A percentile compares a stretch with the other conserved stretches of the same genome.
Conservation (phyloP, 2,797 vertebrate species). For the Karalla daura region DNA sequence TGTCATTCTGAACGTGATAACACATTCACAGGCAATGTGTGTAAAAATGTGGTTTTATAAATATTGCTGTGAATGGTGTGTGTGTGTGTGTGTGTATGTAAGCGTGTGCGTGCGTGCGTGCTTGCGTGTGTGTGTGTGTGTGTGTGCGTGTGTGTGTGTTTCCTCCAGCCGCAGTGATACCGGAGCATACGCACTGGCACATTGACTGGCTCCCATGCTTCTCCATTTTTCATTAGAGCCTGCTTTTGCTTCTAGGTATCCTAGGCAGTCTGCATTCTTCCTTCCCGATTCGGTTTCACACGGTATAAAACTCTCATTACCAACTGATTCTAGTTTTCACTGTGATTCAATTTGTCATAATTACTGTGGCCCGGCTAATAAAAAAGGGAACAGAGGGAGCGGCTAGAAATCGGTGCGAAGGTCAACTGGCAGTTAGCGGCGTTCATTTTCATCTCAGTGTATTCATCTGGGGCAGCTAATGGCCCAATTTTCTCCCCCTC, state of each 20-base stretch:
- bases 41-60: constrained; percentile 1
- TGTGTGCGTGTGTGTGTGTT: constrained; percentile 11
- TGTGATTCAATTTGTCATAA: constrained; percentile 96
- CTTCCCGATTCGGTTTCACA: constrained; percentile 48
- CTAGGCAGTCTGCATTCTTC: not conserved
- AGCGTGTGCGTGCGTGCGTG: constrained; percentile 6
- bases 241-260: not conserved
- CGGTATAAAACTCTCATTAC: constrained; percentile 89
- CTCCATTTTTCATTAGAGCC: not conserved
- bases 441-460: constrained; percentile 99
- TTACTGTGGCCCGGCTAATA: constrained; percentile 96
- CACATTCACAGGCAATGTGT: not conserved
- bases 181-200: constrained; percentile 46
- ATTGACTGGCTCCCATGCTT: constrained; percentile 52
- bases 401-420: constrained; percentile 93
- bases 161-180: constrained; percentile 20
- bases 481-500: constrained; percentile 96
- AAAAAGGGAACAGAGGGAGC: constrained; percentile 81
- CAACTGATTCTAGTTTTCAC: constrained; percentile 93
- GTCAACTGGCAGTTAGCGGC: constrained; percentile 98
- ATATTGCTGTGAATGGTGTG: not conserved
- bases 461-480: constrained; percentile 98
- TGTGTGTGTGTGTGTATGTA: constrained; percentile 10
- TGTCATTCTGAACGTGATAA: constrained; percentile 2
- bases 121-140: constrained; percentile 10